Evolutionary conservation across 2,113 vertebrate genomes (phyloP), one percentile per base, ranked within the genome.

Genomic region (Anguilla japonica): DNA sequence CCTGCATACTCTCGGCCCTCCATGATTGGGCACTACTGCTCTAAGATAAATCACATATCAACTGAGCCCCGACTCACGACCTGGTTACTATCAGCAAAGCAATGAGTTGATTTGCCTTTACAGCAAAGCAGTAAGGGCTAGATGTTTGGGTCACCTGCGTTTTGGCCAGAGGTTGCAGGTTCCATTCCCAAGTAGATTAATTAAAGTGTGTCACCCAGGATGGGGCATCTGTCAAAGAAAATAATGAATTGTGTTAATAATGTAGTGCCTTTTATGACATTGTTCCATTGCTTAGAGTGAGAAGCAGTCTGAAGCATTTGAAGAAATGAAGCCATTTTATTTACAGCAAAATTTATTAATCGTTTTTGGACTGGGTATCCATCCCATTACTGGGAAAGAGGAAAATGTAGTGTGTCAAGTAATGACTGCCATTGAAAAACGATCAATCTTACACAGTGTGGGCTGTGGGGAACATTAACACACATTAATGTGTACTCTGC

Each of bases 401-500:
- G 5, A 5, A n/a, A 43, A 87, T 6, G 8, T 39, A 34, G 60
- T 71, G 39, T 34, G 41, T 22, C 34, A 75, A 43, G 43, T 84
- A 53, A 84, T 46, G 46, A 5, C 40, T 18, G 43, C 56, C 50
- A 53, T 53, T 11, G 13, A 26, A 67, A 67, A 67, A 18, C 4
- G 2, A 67, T 26, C 60, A 67, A 26, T 67, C 60, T 67, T 67
- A 67, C 18, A 20, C 22, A 46, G 3, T 20, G 71, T 75, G 3
- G 26, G 43, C 20, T 39, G 29, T 16, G 9, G 26, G 46, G 56
- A 43, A 82, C 26, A 84, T 40, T 43, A 26, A 7, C 39, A 26
- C 40, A 79, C 83, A 56, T 87, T 79, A 26, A 83, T 83, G 56
- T 87, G 22, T 26, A 29, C 5, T 3, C 22, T 43, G 34, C 78